phyloP scores from a whole-genome alignment of 2,888 invertebrate species.

The Drosophila pullipes region DNA sequence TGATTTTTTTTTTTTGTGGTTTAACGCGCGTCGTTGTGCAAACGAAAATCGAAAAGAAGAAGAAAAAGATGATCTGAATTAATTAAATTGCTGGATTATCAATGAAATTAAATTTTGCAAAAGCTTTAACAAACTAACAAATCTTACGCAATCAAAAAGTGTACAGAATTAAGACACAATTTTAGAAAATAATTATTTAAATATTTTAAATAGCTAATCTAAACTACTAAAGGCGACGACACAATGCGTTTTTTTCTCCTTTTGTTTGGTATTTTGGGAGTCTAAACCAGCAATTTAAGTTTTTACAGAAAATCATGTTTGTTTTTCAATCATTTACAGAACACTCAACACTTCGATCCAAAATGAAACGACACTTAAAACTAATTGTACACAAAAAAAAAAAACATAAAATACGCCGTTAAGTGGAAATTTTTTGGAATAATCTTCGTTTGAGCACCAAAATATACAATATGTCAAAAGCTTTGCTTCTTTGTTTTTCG shows the following conservation, averaged over 20 bases:
- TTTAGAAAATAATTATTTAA: neutral
- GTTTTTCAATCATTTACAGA: conserved; percentile 63
- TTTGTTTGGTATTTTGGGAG: conserved; percentile 14
- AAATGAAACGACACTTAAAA: conserved; percentile 42
- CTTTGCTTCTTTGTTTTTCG: neutral
- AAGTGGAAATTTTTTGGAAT: neutral
- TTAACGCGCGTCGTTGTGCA: conserved; percentile 63
- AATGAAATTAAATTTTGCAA: conserved; percentile 50
- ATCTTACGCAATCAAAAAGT: conserved; percentile 8
- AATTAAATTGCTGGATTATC: conserved; percentile 85
- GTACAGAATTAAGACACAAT: conserved; percentile 22
- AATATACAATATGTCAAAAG: neutral
- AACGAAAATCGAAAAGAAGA: conserved; percentile 76
- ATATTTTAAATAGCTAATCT: conserved; percentile 16
- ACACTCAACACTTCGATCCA: conserved; percentile 49
- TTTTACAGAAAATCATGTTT: conserved; percentile 21
- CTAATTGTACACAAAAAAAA: conserved; percentile 17
- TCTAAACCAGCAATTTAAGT: conserved; percentile 77
- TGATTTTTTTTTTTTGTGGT: conserved; percentile 28
- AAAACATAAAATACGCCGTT: neutral
- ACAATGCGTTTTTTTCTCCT: conserved; percentile 51
- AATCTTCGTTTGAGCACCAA: neutral
- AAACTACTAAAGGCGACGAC: conserved; percentile 67
- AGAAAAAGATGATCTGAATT: conserved; percentile 73
- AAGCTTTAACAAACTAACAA: conserved; percentile 42